Evolutionary conservation across 2,113 vertebrate genomes (phyloP), one percentile per base, ranked within the genome.

Genomic region (Muntiacus reevesi): DNA sequence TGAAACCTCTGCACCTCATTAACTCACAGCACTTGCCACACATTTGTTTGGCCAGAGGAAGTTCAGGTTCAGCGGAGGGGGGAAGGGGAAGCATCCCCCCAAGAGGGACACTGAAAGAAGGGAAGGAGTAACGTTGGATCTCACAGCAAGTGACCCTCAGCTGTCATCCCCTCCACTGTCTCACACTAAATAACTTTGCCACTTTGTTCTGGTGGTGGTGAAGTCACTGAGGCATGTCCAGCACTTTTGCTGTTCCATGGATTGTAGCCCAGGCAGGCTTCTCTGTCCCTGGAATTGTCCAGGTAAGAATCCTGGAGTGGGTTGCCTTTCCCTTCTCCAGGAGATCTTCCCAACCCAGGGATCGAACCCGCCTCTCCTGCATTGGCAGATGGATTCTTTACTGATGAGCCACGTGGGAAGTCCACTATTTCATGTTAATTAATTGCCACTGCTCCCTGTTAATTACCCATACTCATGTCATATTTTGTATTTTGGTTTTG

Each of bases 21-120:
- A 27, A 7, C 15, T 78, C n/a, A 57, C 6, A 6, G 9, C 1
- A 74, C 21, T 89, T 36, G 3, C 17, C 0, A 2, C 12, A 59
- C 43, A 43, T 54, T 47, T 10, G 45, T 36, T 45, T 47, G 84
- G 10, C 11, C 47, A n/a, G 43, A 93, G 54, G 12, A 47, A 71
- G 60, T 11, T 30, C 21, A 59, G 67, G 16, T 21, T 95, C 54
- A n/a, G 21, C 21, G 21, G 25, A 5, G 59, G 8, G 25, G 52
- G 10, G 5, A 14, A 4, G 2, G 33, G 17, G 23, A 91, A 50
- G 47, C 43, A 25, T 59, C 3, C 30, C 11, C 47, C 52, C 25
- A 45, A 16, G 27, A 47, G 7, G 36, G 2, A 17, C 45, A 28
- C 30, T n/a, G 3, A 16, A 47, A 2, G 5, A 81, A 82, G 23